Evolutionary conservation across 2,888 invertebrate genomes (phyloP), one percentile per base, ranked within the genome.

Genomic region (Esperia sulphurella): DNA sequence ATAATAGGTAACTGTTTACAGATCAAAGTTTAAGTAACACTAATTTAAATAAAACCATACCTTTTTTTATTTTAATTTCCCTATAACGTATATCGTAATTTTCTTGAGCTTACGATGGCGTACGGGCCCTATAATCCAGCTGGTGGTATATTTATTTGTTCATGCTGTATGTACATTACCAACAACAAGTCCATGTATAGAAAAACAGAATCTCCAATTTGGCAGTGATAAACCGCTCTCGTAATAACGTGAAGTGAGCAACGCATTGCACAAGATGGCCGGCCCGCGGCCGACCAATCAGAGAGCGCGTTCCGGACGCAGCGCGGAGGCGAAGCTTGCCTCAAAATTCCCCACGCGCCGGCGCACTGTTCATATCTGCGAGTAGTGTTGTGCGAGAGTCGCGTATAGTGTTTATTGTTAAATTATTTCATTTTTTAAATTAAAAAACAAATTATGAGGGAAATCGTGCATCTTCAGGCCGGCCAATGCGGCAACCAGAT

Each of bases 401-500:
- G 82, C 83, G 85, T 80, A 69, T 81, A 84, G 88, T 88, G 81
- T 78, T 58, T 76, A 76, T 70, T 75, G 65, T 60, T 61, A 78
- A 81, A 76, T 83, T 79, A 80, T 83, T 81, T 64, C 68, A 84
- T 80, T 83, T 78, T 71, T n/a, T n/a, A n/a, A n/a, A n/a, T n/a
- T 64, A 58, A 68, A 65, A 21, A 65, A 69, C 65, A 68, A 91
- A 88, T 70, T 9, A 95, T 95, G 95, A 93, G 95, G 89, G 95
- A 95, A 92, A 95, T 95, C 82, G 94, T 95, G 63, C 95, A 95
- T 71, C 83, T 95, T 56, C 95, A 95, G 79, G 95, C 94, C 73
- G 95, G 95, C 68, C 95, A 95, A 79, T 95, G 95, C 89, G 95
- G 95, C 58, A 95, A 95, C 90, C 95, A 95, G 89, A 95, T 95